Evolutionary conservation across 2,888 invertebrate genomes (phyloP).

Genomic region (Scotopteryx bipunctaria): DNA sequence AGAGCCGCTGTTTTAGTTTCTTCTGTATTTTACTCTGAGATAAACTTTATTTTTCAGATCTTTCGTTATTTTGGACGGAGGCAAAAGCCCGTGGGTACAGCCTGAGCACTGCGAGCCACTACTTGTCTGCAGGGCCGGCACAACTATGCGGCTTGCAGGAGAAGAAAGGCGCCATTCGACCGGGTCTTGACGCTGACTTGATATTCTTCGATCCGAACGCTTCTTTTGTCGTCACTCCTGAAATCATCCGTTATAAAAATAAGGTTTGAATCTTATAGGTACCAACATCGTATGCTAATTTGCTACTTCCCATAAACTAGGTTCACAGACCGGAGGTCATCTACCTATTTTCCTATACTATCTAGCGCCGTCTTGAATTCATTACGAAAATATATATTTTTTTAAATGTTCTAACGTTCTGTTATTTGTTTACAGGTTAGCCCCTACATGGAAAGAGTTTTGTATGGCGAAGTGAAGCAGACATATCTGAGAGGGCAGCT

Average conservation of each 20-base stretch:
- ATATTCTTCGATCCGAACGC: slow-evolving; percentile 87
- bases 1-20: too few relatives aligned
- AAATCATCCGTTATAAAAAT: slow-evolving; percentile 83
- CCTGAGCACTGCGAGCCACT: slow-evolving; percentile 77
- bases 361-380: too few relatives aligned
- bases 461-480: slow-evolving; percentile 83
- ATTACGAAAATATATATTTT: too few relatives aligned
- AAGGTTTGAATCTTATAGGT: slow-evolving; percentile 67
- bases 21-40: too few relatives aligned
- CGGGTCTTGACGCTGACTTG: slow-evolving; percentile 87
- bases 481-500: slow-evolving; percentile 85
- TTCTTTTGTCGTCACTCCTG: slow-evolving; percentile 77
- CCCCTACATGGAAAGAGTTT: slow-evolving; percentile 83
- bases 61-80: slow-evolving; percentile 87
- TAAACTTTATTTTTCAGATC: slow-evolving; percentile 55
- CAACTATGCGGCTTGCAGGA: slow-evolving; percentile 81
- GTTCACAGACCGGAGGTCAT: too few relatives aligned
- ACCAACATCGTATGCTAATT: too few relatives aligned
- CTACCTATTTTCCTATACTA: too few relatives aligned
- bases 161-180: slow-evolving; percentile 82
- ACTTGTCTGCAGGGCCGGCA: slow-evolving; percentile 84
- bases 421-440: slow-evolving; percentile 85
- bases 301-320: too few relatives aligned
- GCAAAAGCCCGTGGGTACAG: slow-evolving; percentile 74
- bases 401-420: too few relatives aligned